Evolutionary conservation across 2,113 vertebrate species (phyloP), one percentile per base, ranked within the genome.

Genomic region (Cebidichthys violaceus): DNA sequence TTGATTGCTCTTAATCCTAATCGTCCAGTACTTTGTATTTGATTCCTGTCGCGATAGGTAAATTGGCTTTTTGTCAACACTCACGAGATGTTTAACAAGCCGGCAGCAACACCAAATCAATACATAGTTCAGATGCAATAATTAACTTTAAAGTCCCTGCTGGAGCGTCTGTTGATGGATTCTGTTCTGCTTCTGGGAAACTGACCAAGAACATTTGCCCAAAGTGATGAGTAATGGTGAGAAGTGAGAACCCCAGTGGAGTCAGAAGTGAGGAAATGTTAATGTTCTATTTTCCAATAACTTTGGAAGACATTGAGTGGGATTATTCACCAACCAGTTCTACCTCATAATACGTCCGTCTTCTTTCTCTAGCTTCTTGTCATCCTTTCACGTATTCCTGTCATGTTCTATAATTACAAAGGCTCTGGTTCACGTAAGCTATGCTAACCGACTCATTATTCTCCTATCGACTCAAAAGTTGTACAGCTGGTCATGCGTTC

Each of bases 111-210:
- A 73, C 17, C 69, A 82, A 81, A 78, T 85, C 82, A 55, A 65
- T 84, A 47, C 60, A 65, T n/a, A 55, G 39, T 70, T 89, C 73
- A 52, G 71, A 80, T 67, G n/a, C 71, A 81, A 14, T 73, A 77
- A 75, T 2, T 1, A 41, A 67, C 62, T 68, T 33, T 11, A 52
- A 75, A 39, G 59, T 82, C 77, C 5, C 68, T 66, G 77, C 57
- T 71, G 37, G 27, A 76, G 52, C 67, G 66, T 86, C 70, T 88
- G 72, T 86, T 84, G 84, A 77, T 52, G 45, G 39, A 77, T 69
- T 86, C n/a, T 80, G 79, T 57, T 4, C 70, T 50, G 55, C 45
- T 84, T 90, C 85, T 89, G 78, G 82, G 70, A 88, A 82, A 61
- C 27, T 37, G 64, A 88, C 83, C 86, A 86, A 88, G 79, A 75